These are phyloP conservation scores for Myopa testacea DNA, from an alignment of 2,888 invertebrate genomes.

Conservation along the genomic window DNA sequence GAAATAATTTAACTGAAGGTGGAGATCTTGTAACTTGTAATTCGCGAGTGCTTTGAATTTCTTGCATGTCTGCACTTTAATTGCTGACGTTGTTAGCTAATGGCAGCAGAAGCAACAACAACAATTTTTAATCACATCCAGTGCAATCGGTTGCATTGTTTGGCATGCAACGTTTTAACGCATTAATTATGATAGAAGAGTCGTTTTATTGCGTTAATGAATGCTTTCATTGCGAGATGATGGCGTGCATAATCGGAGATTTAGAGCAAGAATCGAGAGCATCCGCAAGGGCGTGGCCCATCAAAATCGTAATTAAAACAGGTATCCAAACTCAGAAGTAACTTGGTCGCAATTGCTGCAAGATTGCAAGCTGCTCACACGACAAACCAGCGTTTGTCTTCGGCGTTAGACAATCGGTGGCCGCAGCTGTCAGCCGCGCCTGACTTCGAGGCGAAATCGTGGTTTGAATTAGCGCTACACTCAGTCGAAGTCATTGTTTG, in stretches of 20 bases:
- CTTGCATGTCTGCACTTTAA: constrained; percentile 19
- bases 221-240: constrained; percentile 3
- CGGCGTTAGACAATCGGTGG: not conserved
- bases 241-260: constrained; percentile 23
- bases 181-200: constrained; percentile 36
- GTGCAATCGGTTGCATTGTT: constrained; percentile 28
- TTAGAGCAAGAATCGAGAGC: constrained; percentile 14
- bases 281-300: not conserved
- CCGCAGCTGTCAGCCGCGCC: not conserved
- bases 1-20: no score
- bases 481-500: constrained; percentile 40
- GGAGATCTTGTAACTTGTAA: no score
- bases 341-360: not conserved
- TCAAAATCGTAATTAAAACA: not conserved
- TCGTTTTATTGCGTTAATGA: not conserved
- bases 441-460: constrained; percentile 2
- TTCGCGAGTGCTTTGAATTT: not conserved
- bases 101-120: constrained; percentile 7
- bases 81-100: not conserved
- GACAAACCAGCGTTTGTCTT: not conserved
- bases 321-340: not conserved
- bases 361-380: not conserved
- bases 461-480: constrained; percentile 30
- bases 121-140: constrained; percentile 23
- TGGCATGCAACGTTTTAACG: constrained; percentile 43